Base-by-base conservation (phyloP, 2,797 vertebrate species). In the Paguma larvata region DNA sequence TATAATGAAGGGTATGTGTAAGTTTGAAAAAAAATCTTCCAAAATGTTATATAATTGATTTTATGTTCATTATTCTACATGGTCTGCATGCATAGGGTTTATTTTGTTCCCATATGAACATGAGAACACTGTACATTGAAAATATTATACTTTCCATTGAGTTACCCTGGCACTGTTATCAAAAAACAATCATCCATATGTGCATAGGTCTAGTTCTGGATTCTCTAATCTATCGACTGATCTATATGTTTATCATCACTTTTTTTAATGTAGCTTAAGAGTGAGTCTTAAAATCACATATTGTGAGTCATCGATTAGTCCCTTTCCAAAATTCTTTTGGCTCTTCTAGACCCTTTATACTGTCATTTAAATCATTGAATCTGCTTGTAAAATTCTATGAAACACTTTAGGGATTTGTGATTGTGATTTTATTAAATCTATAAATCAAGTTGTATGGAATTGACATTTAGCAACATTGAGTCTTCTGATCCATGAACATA, bases 401-500 rank as follows among this genome's bases (percentile, higher is more conserved):
- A 93, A 67, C 34, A 5, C 4, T 67, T 72, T 68, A 53, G 5
- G 8, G 1, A 15, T 13, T 87, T 88, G 63, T 67, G 4, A 84
- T 73, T 75, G 44, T n/a, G 23, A 88, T 70, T 94, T 95, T 88
- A 56, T 79, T 90, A 85, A 87, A 51, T 59, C n/a, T 53, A 25
- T 25, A 63, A 70, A 59, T 79, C 46, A 86, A 78, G 44, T 30
- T 92, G 4, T 0, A 5, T 53, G 18, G 12, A 83, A 92, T 7
- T 79, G 72, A 56, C 13, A 79, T 56, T 77, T 85, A 80, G 72
- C 1, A 63, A 75, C 83, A 38, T 0, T 82, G 53, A 73, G 18
- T 38, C 21, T 87, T 93, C 53, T 84, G 65, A 84, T 53, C 5
- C 2, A 18, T 65, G 15, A 79, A 25, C 5, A 21, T 38, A 30